Base-by-base conservation (phyloP, 2,113 vertebrate species). In the Oenanthe oenanthe region DNA sequence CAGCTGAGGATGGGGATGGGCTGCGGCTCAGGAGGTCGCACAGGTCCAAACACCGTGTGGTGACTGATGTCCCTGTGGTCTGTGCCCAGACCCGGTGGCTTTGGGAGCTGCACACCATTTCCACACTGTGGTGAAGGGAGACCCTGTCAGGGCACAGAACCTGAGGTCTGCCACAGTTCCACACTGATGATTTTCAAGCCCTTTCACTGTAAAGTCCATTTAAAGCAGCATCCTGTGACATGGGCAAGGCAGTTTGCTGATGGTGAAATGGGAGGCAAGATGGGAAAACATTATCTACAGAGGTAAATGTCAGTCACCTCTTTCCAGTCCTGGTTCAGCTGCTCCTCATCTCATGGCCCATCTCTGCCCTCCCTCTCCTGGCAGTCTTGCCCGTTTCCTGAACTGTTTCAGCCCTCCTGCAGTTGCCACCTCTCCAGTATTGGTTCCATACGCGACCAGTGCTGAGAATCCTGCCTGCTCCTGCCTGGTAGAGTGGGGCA, bases 61-160 rank as follows among this genome's bases (percentile, higher is more conserved):
- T 18, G n/a, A n/a, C 13, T 42, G 38, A 25, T 1, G 17, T n/a
- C n/a, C 32, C 21, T 2, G 6, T 2, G 24, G 24, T 43, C 31
- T 47, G 29, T 4, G 2, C 38, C 62, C 38, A 70, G 10, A 11
- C 4, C 7, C 18, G 8, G 60, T 1, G 9, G 20, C n/a, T n/a
- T 25, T 10, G 18, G 17, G 18, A 67, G 21, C 50, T 1, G 0
- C 7, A 24, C 3, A 3, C 13, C n/a, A 11, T 17, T 65, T 54
- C 24, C 2, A 2, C 0, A 1, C 8, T 15, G 4, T 21, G 14
- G 13, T 0, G 5, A 45, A 43, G 61, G 25, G 7, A 9, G 25
- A 48, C 15, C 5, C 17, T 2, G 3, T 4, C 1, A 5, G 17
- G 6, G 9, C 18, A 31, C 6, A 13, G 20, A 40, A 25, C 17